These are phyloP conservation scores for Metopolophium dirhodum DNA, from an alignment of 1,140 invertebrate genomes.

Conservation along the genomic window DNA sequence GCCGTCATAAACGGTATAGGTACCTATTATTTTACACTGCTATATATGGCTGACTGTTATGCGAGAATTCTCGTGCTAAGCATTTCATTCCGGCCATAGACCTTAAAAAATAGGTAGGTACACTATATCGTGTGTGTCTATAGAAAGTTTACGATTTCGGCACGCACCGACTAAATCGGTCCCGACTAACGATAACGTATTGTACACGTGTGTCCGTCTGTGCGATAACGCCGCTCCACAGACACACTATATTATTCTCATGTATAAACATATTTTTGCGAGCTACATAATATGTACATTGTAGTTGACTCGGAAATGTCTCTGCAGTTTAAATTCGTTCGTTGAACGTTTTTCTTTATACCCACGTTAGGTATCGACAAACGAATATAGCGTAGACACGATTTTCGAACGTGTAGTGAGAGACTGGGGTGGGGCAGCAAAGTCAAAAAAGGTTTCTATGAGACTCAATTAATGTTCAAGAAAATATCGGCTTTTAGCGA, in stretches of 20 bases:
- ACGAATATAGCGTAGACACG: background rate
- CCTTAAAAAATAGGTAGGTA: background rate
- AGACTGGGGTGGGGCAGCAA: background rate
- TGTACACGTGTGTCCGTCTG: conserved; percentile 30
- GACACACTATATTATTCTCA: background rate
- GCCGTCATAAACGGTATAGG: background rate
- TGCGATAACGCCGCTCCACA: background rate
- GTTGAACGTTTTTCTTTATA: background rate
- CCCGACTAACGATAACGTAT: background rate
- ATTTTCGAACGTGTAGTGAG: background rate
- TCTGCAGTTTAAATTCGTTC: background rate
- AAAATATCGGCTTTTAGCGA: background rate
- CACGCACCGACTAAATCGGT: conserved; percentile 29
- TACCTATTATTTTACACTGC: too few species aligned
- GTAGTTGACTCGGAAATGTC: background rate
- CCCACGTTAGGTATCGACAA: too few species aligned
- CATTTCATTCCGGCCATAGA: conserved; percentile 19
- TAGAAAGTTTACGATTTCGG: background rate
- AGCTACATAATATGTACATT: background rate
- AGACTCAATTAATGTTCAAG: background rate
- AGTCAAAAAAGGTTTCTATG: background rate
- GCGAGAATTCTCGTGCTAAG: background rate
- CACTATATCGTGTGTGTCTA: background rate
- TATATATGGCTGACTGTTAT: background rate
- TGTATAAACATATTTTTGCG: background rate